Percentiles rank a stretch among this genome's conserved stretches.
phyloP scores from a whole-genome alignment of 1,140 invertebrate genomes.

The Drosophila serrata region DNA sequence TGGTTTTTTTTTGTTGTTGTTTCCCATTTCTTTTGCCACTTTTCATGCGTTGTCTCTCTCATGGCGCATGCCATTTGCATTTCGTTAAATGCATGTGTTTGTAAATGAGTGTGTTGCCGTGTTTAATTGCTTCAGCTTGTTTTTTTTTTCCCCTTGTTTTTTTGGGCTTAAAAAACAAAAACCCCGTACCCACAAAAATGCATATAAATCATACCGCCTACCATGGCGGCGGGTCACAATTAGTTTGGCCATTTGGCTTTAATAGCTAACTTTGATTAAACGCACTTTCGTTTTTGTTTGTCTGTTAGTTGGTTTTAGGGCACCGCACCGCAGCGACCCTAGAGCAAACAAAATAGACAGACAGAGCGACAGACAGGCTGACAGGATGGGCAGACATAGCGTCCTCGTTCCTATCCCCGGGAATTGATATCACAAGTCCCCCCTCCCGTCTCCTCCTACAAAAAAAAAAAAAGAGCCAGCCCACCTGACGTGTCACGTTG shows the following conservation, averaged over 20 bases:
- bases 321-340: conserved; percentile 64
- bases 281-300: conserved; percentile 78
- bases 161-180: conserved; percentile 1
- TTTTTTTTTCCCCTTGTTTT: conserved; percentile 10
- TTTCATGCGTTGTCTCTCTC: conserved; percentile 79
- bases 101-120: conserved; percentile 77
- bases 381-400: conserved; percentile 46
- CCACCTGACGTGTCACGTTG: conserved; percentile 63
- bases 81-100: conserved; percentile 46
- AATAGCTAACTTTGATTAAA: conserved; percentile 66
- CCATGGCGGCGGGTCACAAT: conserved; percentile 44
- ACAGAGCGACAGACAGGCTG: conserved; percentile 32
- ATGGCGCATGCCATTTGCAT: conserved; percentile 76
- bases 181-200: conserved; percentile 42
- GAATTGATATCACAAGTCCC: conserved; percentile 5
- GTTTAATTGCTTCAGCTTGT: conserved; percentile 70
- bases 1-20: conserved; percentile 20
- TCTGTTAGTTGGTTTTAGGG: conserved; percentile 60
- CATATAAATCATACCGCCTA: conserved; percentile 76
- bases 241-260: conserved; percentile 65
- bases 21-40: conserved; percentile 80
- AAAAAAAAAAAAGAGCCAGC: neutral
- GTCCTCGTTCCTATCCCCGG: conserved; percentile 8
- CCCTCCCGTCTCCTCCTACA: too few species aligned
- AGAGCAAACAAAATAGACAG: conserved; percentile 63